Evolutionary conservation across 2,888 invertebrate genomes (phyloP).

Genomic region (Pyrrhosoma nymphula): DNA sequence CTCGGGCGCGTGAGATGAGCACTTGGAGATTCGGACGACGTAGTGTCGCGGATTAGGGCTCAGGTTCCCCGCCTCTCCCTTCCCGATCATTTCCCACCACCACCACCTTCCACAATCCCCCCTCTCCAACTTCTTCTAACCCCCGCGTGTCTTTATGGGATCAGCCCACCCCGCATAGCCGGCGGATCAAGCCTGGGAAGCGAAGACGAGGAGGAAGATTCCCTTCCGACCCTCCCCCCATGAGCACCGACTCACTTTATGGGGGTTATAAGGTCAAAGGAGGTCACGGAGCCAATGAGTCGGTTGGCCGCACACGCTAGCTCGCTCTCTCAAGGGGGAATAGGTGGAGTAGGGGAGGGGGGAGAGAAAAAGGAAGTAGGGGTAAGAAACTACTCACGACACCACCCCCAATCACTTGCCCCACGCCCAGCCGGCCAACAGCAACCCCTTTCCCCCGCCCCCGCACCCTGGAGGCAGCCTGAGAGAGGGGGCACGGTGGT

Average conservation of each 20-base stretch:
- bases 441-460: too few species aligned
- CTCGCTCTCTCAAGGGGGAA: neutral
- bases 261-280: neutral
- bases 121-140: neutral
- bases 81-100: neutral
- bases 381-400: neutral
- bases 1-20: neutral
- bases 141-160: neutral
- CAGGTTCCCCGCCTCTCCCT: neutral
- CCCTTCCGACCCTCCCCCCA: too few species aligned
- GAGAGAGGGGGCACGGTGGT: too few species aligned
- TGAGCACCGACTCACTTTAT: neutral
- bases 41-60: neutral
- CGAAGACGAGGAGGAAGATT: neutral
- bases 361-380: neutral
- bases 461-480: too few species aligned
- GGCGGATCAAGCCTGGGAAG: neutral
- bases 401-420: too few species aligned
- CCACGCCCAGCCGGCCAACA: too few species aligned
- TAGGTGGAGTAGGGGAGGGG: neutral
- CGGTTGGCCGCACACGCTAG: neutral
- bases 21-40: slow-evolving; percentile 4
- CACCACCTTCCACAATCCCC: neutral
- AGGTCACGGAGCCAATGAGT: slow-evolving; percentile 28
- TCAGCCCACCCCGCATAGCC: neutral